Evolutionary conservation across 2,113 vertebrate species (phyloP).

Genomic region (Azemiops feae): DNA sequence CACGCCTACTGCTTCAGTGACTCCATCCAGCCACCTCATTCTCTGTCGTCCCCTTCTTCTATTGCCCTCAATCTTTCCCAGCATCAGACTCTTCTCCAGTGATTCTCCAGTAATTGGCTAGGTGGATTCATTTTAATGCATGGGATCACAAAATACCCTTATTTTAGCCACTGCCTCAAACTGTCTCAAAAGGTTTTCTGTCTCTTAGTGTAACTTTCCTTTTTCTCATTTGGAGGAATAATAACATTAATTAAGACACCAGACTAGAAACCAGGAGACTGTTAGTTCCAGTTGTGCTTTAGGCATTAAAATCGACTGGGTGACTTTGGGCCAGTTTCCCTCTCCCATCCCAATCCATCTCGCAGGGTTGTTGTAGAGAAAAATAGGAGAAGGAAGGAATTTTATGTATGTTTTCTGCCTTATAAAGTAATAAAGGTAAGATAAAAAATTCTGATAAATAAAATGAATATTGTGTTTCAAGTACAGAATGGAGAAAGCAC

Average conservation of each 20-base stretch:
- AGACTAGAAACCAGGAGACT: neutral
- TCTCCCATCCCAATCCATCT: neutral
- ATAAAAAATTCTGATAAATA: neutral
- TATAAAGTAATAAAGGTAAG: neutral
- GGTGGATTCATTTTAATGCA: too few relatives aligned
- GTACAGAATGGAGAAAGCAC: neutral
- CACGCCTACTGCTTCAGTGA: too few relatives aligned
- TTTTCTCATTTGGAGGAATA: neutral
- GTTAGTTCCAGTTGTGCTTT: neutral
- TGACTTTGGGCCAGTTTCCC: neutral
- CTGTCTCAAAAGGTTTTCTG: slow-evolving; percentile 43
- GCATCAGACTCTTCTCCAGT: too few relatives aligned
- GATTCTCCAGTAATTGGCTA: too few relatives aligned
- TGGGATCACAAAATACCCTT: slow-evolving; percentile 30
- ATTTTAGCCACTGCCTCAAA: slow-evolving; percentile 47
- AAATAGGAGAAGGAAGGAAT: neutral
- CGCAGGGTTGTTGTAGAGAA: neutral
- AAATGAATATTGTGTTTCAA: neutral
- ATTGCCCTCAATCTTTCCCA: too few relatives aligned
- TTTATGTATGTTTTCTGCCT: neutral
- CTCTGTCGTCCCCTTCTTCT: too few relatives aligned
- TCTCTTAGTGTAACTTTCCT: neutral
- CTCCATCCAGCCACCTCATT: too few relatives aligned
- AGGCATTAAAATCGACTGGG: too few relatives aligned
- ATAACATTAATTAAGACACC: neutral